phyloP scores from a whole-genome alignment of 2,113 vertebrate genomes.

The Xiphorhynchus elegans region DNA sequence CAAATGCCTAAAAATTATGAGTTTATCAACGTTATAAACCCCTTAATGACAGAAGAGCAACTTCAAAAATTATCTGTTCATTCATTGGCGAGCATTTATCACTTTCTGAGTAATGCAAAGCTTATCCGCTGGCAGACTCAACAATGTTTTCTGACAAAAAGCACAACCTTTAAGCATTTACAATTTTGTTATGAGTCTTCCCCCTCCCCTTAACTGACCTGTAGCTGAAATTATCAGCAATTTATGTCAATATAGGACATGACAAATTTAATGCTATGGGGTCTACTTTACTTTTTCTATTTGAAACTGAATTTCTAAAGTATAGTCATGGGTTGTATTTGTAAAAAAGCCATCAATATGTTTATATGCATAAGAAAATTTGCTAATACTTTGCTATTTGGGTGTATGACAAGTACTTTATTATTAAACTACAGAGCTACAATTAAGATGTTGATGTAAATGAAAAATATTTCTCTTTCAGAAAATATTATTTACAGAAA shows the following conservation, averaged over 20 bases:
- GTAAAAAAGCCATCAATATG: background rate
- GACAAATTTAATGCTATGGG: background rate
- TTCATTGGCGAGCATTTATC: conserved; percentile 36
- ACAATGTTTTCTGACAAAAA: background rate
- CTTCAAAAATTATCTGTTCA: conserved; percentile 6
- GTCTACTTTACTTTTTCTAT: background rate
- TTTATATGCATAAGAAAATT: background rate
- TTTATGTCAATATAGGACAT: background rate
- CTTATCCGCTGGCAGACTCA: background rate
- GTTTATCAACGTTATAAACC: conserved; percentile 10
- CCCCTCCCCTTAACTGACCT: background rate
- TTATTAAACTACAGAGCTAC: background rate
- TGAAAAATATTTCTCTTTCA: background rate
- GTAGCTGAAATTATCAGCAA: background rate
- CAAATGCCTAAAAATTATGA: conserved; percentile 17
- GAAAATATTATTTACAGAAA: background rate
- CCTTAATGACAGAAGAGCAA: conserved; percentile 51
- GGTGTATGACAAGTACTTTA: background rate
- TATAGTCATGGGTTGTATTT: background rate
- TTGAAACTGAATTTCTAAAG: background rate
- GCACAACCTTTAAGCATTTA: background rate
- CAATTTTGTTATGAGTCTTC: background rate
- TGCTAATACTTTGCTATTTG: background rate
- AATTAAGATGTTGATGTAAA: background rate
- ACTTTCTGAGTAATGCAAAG: conserved; percentile 28